Conservation (phyloP, 2,888 invertebrate genomes). For the Acronicta psi region DNA sequence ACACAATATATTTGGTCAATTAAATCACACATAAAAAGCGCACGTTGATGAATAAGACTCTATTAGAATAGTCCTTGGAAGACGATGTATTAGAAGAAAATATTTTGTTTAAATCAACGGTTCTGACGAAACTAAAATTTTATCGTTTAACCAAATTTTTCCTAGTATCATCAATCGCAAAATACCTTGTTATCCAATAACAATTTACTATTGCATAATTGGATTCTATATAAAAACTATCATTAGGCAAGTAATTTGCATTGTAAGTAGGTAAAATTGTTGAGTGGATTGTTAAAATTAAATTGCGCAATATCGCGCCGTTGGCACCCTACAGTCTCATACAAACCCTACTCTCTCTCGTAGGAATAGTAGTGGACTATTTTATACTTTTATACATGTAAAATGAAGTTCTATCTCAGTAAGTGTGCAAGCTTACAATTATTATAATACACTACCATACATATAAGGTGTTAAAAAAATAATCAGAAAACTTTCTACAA, state of each 20-base stretch:
- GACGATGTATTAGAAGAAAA: slow-evolving; percentile 48
- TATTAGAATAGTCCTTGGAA: slow-evolving; percentile 52
- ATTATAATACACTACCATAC: too few species aligned
- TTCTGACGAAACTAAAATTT: neutral
- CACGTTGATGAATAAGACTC: slow-evolving; percentile 46
- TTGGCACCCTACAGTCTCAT: neutral
- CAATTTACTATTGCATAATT: slow-evolving; percentile 3
- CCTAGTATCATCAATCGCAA: slow-evolving; percentile 4
- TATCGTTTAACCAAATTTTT: neutral
- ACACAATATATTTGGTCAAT: slow-evolving; percentile 76
- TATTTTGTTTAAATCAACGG: slow-evolving; percentile 4
- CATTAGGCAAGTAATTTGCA: slow-evolving; percentile 16
- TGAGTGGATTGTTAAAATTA: neutral
- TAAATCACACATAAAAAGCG: slow-evolving; percentile 76
- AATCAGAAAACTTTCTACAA: too few species aligned
- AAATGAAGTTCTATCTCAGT: neutral
- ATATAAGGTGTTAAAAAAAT: too few species aligned
- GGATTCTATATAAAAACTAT: slow-evolving; percentile 2
- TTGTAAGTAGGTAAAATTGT: neutral
- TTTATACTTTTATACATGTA: neutral
- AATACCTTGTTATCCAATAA: neutral
- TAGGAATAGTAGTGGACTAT: too few species aligned
- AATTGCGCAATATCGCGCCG: slow-evolving; percentile 1
- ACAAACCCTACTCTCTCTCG: too few species aligned
- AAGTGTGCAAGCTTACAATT: too few species aligned